Evolutionary conservation across 2,888 invertebrate species (phyloP).

Genomic region (Calameuta idolon): DNA sequence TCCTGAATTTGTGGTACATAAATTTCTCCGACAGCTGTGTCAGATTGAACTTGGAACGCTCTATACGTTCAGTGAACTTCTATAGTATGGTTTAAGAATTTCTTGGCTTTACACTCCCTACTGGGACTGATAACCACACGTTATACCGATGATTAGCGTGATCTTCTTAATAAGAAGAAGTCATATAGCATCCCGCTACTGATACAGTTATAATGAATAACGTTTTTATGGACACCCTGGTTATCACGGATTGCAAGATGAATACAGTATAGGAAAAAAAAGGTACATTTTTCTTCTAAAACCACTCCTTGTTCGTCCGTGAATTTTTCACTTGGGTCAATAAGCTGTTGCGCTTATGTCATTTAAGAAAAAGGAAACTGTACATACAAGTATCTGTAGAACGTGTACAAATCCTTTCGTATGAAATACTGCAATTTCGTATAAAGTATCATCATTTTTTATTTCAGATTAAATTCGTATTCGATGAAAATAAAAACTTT

Average conservation of each 20-base stretch:
- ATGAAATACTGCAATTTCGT: not conserved
- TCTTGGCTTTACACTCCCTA: not conserved
- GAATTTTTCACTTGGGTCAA: not conserved
- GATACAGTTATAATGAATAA: slow-evolving; percentile 62
- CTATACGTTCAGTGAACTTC: slow-evolving; percentile 3
- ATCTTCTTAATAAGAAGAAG: slow-evolving; percentile 63
- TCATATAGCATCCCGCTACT: slow-evolving; percentile 62
- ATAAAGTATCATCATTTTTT: not conserved
- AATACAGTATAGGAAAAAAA: not conserved
- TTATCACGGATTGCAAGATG: not conserved
- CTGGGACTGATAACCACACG: slow-evolving; percentile 23
- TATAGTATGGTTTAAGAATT: not conserved
- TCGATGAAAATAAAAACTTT: not conserved
- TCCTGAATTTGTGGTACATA: not conserved
- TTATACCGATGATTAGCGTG: slow-evolving; percentile 55
- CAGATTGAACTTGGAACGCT: not conserved
- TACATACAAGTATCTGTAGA: not conserved
- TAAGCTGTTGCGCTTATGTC: not conserved
- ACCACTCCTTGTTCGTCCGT: not conserved
- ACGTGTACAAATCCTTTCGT: not conserved
- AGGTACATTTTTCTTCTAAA: not conserved
- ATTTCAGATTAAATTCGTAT: not conserved
- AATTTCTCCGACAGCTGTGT: not conserved
- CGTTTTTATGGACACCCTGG: slow-evolving; percentile 32
- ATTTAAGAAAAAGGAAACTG: not conserved